Evolutionary conservation across 2,797 vertebrate species (phyloP).

Genomic region (Xenops minutus): DNA sequence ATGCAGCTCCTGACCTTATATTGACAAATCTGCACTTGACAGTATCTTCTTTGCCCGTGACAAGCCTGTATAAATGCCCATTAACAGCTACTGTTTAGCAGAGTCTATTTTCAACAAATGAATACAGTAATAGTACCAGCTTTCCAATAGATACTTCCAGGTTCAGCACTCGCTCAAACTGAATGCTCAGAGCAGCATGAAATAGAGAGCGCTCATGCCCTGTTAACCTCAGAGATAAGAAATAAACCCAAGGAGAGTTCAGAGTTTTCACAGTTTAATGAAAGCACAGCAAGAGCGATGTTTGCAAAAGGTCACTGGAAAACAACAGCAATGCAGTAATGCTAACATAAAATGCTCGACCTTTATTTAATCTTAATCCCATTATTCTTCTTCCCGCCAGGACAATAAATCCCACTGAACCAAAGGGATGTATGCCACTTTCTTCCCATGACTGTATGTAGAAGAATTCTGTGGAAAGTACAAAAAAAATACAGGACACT

Average conservation of each 20-base stretch:
- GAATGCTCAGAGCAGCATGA: slow-evolving; percentile 16
- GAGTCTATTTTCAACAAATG: neutral
- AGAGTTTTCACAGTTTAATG: neutral
- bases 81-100: neutral
- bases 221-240: neutral
- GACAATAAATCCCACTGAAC: neutral
- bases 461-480: neutral
- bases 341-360: neutral
- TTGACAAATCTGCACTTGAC: neutral
- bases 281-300: neutral
- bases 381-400: neutral
- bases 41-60: neutral
- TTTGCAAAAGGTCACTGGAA: slow-evolving; percentile 19
- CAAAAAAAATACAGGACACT: neutral
- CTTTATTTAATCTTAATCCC: slow-evolving; percentile 33
- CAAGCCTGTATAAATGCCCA: neutral
- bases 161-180: neutral
- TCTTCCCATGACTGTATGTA: neutral
- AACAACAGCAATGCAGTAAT: neutral
- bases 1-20: neutral
- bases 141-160: neutral
- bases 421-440: neutral
- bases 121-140: neutral
- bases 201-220: neutral
- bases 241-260: neutral